Base-by-base conservation (phyloP, 2,888 invertebrate species). In the Parnassius orleans region DNA sequence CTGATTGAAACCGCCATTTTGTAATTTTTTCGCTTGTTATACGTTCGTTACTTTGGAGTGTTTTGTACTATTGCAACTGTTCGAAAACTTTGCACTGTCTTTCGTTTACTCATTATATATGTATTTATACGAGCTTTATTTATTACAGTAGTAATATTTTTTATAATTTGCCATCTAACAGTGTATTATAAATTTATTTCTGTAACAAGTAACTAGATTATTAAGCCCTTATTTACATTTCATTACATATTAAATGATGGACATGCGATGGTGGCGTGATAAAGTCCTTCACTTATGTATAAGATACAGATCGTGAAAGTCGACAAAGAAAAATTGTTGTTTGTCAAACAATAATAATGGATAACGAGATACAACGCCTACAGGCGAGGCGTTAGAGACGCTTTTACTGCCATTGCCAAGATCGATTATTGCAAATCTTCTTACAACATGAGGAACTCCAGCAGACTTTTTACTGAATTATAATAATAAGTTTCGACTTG, bases 31-130 rank as follows among this genome's bases (percentile, higher is more conserved):
- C 82, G 81, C 82, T 84, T 79, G 69, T 75, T 73, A 72, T 72
- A 66, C 43, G 51, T 79, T 73, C 71, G 74, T 79, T 70, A 71
- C 69, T 73, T 81, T 83, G 78, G 75, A 77, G 79, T 86, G 77
- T 84, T 86, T 83, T 81, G 76, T 83, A 74, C 75, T 53, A 78
- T 77, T 83, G 86, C 87, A 86, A 90, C 92, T 92, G 92, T 92
- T 92, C 92, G 92, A 92, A 93, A 93, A 93, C 93, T 93, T 93
- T 93, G 92, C 92, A 90, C 86, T 64, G 12, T 66, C 72, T 69
- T 73, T 77, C 71, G 70, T 74, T 66, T 77, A 74, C 68, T 67
- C 3, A 33, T 33, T 33, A 7, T 19, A 19, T 33, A 33, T 33
- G 69, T 72, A 43, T 43, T 14, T 58, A 11, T 53, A 53, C 11